Base-by-base conservation (phyloP, 2,888 invertebrate species). In the Eumerus sabulonum region DNA sequence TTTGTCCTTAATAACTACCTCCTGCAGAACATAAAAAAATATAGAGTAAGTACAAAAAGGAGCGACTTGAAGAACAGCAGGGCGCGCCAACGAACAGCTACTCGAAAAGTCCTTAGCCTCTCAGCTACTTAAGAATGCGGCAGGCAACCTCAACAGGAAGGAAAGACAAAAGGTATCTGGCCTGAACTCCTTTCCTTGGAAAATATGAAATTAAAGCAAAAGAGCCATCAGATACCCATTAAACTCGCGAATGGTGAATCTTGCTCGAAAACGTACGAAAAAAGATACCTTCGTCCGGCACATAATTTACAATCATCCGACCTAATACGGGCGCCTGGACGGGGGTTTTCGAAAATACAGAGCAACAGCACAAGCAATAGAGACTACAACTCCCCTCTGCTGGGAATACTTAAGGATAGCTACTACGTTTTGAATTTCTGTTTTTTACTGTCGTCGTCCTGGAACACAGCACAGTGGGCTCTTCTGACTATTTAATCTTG, bases 61-160 rank as follows among this genome's bases (percentile, higher is more conserved):
- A 40, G 2, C 63, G 53, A 62, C 51, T 72, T 17, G 47, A 53
- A 53, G 62, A 67, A 72, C 72, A 72, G 67, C 77, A 73, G 57
- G 48, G 66, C 66, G 72, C 77, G 67, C 72, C 67, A 63, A 63
- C 48, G 57, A 77, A 71, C 62, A 66, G 66, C 64, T 60, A 66
- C 40, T 64, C 66, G 35, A 27, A 72, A 68, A 63, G 72, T 62
- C 63, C 63, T 73, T 72, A 77, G 67, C 77, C 72, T 77, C 67
- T 73, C 38, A 73, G 67, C 72, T 77, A 72, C 77, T 77, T 77
- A 77, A 72, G 77, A 47, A 77, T 72, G 67, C 57, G 66, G 47
- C 67, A 57, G 71, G 66, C 60, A 63, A 36, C 72, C 48, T 54
- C 45, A 27, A 40, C 9, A 47, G 48, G 27, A 56, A 47, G 35